Evolutionary conservation across 1,140 invertebrate genomes (phyloP), one percentile per base, ranked within the genome.

Genomic region (Neodiprion fabricii): DNA sequence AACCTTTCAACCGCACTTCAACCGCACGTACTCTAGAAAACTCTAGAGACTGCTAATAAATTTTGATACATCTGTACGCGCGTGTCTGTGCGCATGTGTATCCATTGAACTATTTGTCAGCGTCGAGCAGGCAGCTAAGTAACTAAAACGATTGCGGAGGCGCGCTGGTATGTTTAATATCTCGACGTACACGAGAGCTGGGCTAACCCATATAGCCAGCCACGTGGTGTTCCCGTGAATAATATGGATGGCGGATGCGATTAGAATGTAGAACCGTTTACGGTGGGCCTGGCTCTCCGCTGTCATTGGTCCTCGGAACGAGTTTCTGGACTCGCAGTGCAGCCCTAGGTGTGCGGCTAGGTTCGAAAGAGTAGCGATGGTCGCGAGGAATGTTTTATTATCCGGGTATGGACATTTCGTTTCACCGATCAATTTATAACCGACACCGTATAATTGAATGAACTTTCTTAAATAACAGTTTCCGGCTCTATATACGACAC

Each of bases 391-490:
- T 40, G 28, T 40, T 40, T 40, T 40, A 40, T 40, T 40, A 40
- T 40, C 28, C 28, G 28, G 28, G 28, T 40, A 40, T 40, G 28
- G 28, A 40, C 28, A 40, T 40, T 40, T 5, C 28, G 28, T 40
- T 40, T 40, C 5, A 14, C 7, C 53, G 53, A 9, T 61, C 4
- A 12, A 61, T 61, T 61, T 14, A 61, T 61, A 61, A 7, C 53
- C 9, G 53, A 7, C 53, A 61, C 28, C 28, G 9, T 61, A 14
- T 61, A 61, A 61, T 61, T 61, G 8, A 61, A 61, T 61, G 11
- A 61, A 61, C 11, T 61, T 17, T 61, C 53, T 61, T 61, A 61
- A 61, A 61, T 61, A 61, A 61, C 53, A 61, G 53, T 61, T 61
- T 61, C 53, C 53, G 53, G 53, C 9, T 61, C 53, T 61, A 61